Base-by-base conservation (phyloP, 2,888 invertebrate genomes). In the Pasiphila rectangulata region DNA sequence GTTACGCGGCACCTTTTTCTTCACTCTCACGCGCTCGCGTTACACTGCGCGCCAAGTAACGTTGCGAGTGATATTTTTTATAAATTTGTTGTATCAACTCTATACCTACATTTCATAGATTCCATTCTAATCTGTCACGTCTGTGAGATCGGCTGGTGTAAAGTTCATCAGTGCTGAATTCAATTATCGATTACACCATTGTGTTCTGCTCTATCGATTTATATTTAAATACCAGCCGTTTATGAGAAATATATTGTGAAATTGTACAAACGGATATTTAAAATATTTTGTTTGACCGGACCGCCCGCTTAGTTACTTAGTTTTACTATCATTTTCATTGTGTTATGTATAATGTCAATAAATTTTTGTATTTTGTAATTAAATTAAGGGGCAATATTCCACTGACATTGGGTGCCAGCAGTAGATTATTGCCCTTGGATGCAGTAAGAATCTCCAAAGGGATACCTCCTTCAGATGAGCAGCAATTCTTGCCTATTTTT, bases 111-210 rank as follows among this genome's bases (percentile, higher is more conserved):
- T 50, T 50, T 59, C 59, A 66, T 74, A 74, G 75, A 83, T 79
- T 78, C 84, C 86, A 76, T 86, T 88, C 83, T 84, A 87, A 84
- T 88, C 88, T 88, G 88, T 87, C 87, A 86, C 88, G 86, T 86
- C 76, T 79, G 77, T 70, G 82, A 81, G 87, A 86, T 85, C 84
- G 85, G 75, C 57, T 78, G 82, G 86, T 86, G 83, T 88, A 88
- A 87, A 88, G 88, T 87, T 88, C 88, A 88, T 87, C 88, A 88
- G 82, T 83, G 80, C 82, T 85, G 86, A 87, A 88, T 88, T 88
- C 87, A 88, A 88, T 88, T 88, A 87, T 80, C 87, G 86, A 86
- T 87, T 87, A 86, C 87, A 83, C 84, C 83, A 88, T 88, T 88
- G 87, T 87, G 73, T 83, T 86, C 78, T 73, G 80, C 75, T 83